phyloP scores from a whole-genome alignment of 2,113 vertebrate species.

The Salvator merianae region DNA sequence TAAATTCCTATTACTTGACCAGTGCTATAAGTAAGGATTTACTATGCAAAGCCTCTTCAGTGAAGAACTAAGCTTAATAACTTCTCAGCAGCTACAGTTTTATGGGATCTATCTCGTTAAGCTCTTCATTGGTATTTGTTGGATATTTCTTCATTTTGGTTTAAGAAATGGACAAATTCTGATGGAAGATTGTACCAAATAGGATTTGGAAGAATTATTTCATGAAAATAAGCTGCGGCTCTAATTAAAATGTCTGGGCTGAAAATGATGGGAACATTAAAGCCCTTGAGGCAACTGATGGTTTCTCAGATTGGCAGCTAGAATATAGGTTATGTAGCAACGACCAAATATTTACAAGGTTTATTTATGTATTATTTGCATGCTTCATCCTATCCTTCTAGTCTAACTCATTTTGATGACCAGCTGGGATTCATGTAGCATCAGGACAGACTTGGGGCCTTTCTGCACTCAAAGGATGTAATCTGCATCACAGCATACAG shows the following conservation, averaged over 20 bases:
- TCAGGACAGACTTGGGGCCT: not conserved
- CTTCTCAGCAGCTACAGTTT: not conserved
- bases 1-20: not conserved
- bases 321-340: not conserved
- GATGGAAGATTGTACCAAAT: not conserved
- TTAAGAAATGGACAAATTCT: not conserved
- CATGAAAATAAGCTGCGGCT: too few species aligned
- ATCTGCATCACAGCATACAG: too few species aligned
- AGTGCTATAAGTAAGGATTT: not conserved
- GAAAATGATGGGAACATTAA: not conserved
- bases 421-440: not conserved
- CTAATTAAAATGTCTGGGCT: not conserved
- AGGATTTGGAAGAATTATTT: not conserved
- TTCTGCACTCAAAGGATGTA: too few species aligned
- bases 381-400: not conserved
- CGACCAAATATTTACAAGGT: not conserved
- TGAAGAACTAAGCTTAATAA: not conserved
- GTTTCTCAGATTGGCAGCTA: not conserved
- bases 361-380: not conserved
- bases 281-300: not conserved
- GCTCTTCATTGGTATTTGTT: not conserved
- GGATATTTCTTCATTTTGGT: not conserved
- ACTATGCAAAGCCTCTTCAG: rapidly evolving
- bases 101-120: not conserved
- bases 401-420: too few species aligned